Conservation (phyloP, 2,888 invertebrate genomes). For the Philereme vetulata region DNA sequence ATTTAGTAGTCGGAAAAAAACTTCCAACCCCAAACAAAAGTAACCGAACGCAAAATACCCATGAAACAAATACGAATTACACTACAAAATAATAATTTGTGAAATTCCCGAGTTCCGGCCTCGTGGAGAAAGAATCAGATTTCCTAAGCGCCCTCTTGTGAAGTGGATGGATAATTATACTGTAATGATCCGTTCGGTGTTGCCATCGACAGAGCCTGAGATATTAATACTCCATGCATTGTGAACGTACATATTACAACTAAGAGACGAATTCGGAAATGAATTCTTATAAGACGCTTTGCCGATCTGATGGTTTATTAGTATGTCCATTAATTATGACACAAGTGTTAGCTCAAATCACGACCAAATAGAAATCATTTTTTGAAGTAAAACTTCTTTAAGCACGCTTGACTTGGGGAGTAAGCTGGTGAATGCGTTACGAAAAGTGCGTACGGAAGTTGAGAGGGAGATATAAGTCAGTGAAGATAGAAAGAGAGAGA, state of each 20-base stretch:
- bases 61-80: slow-evolving; percentile 25
- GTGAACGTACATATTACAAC: slow-evolving; percentile 55
- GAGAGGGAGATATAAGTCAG: no score
- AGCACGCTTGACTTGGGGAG: no score
- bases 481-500: no score
- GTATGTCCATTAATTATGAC: no score
- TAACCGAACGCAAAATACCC: slow-evolving; percentile 8
- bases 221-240: slow-evolving; percentile 75
- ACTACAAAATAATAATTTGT: slow-evolving; percentile 46
- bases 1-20: no score
- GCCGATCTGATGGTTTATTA: no score
- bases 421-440: no score
- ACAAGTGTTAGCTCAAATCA: no score
- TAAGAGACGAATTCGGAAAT: neutral
- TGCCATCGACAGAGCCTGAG: slow-evolving; percentile 66
- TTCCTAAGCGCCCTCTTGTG: slow-evolving; percentile 70
- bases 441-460: no score
- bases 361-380: no score
- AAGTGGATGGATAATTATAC: slow-evolving; percentile 79
- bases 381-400: no score
- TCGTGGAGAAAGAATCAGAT: slow-evolving; percentile 71
- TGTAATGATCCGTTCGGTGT: slow-evolving; percentile 74
- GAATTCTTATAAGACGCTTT: no score
- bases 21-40: slow-evolving; percentile 4
- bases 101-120: slow-evolving; percentile 59